A percentile compares a stretch with the other conserved stretches of the same genome.
These are phyloP conservation scores for Oreotrochilus melanogaster DNA, from an alignment of 2,113 vertebrate species.

Conservation along the genomic window DNA sequence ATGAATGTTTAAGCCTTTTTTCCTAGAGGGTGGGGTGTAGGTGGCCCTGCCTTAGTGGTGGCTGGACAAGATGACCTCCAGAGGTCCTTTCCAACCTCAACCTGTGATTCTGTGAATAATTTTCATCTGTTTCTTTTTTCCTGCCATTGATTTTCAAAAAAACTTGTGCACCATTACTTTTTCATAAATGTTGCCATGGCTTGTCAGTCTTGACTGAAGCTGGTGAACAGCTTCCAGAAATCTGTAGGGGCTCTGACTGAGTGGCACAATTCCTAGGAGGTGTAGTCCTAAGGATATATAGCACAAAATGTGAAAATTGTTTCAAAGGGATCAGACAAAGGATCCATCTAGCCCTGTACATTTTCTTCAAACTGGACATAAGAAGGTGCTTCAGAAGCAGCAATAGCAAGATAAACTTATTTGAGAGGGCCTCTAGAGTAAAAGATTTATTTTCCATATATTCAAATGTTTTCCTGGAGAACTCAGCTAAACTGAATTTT, in stretches of 20 bases:
- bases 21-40: not conserved
- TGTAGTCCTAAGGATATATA: not conserved
- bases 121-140: not conserved
- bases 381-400: not conserved
- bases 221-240: not conserved
- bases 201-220: not conserved
- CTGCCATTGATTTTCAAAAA: not conserved
- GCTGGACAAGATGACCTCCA: not conserved
- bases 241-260: not conserved
- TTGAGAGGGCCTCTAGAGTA: not conserved
- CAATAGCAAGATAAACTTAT: not conserved
- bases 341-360: not conserved
- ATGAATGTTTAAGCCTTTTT: not conserved
- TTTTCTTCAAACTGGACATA: not conserved
- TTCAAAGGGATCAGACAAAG: not conserved
- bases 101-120: not conserved
- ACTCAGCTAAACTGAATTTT: not conserved
- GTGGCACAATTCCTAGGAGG: not conserved
- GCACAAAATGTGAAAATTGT: not conserved
- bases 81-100: not conserved
- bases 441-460: not conserved
- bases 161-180: not conserved
- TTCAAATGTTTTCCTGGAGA: not conserved
- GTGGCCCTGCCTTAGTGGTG: fast-evolving
- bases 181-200: not conserved